Conservation (phyloP, 2,888 invertebrate genomes). For the Chironomus riparius region DNA sequence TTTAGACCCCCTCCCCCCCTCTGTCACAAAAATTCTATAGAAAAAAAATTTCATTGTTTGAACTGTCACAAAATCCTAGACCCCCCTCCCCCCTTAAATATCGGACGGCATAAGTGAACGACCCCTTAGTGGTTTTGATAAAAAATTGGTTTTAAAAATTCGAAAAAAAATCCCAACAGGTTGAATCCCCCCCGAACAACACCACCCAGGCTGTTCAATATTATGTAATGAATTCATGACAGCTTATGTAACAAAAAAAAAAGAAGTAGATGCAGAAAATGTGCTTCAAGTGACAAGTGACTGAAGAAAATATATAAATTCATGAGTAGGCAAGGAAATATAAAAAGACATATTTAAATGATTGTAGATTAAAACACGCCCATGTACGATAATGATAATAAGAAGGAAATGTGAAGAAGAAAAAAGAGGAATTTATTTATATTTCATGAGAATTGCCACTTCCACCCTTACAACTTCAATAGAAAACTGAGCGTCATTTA, state of each 20-base stretch:
- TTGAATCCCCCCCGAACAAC: too few species aligned
- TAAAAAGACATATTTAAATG: conserved; percentile 17
- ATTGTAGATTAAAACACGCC: conserved; percentile 23
- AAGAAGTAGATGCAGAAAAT: background rate
- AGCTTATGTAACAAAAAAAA: background rate
- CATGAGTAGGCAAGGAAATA: background rate
- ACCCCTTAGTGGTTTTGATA: too few species aligned
- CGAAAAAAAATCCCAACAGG: too few species aligned
- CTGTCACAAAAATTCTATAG: too few species aligned
- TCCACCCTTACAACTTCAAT: background rate
- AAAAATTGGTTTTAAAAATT: too few species aligned
- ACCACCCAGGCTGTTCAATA: too few species aligned
- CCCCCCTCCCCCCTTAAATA: too few species aligned
- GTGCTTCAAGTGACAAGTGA: too few species aligned
- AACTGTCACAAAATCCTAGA: too few species aligned
- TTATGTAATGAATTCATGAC: background rate
- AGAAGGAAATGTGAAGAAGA: background rate
- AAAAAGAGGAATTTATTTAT: background rate
- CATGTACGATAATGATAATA: conserved; percentile 20
- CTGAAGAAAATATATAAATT: background rate
- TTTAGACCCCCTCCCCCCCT: too few species aligned
- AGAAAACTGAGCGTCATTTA: background rate
- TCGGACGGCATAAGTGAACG: too few species aligned
- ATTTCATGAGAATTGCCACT: background rate
- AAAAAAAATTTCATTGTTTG: too few species aligned